phyloP scores from a whole-genome alignment of 2,888 invertebrate species.

The Drosophila nigricruria region DNA sequence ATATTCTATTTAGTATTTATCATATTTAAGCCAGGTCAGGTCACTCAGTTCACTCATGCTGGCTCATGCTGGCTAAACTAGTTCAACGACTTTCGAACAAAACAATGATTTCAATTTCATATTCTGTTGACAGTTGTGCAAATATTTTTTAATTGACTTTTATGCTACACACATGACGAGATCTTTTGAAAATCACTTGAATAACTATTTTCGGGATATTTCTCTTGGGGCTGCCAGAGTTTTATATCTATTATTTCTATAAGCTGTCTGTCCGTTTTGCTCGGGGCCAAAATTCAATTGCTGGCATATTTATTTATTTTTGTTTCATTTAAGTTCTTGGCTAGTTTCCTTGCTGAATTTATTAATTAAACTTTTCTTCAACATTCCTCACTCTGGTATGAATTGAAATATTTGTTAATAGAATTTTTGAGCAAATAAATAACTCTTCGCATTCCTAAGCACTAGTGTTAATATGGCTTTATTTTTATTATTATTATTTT shows the following conservation, averaged over 20 bases:
- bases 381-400: conserved; percentile 12
- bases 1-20: conserved; percentile 17
- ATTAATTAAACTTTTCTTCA: conserved; percentile 14
- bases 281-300: not conserved
- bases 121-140: conserved; percentile 14
- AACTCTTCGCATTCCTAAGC: conserved; percentile 29
- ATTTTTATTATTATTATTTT: not conserved
- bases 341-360: not conserved
- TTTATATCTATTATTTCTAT: conserved; percentile 5
- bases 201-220: not conserved
- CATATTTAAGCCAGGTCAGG: conserved; percentile 1
- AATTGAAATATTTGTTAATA: conserved; percentile 42
- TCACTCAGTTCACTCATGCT: not conserved
- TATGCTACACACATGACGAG: not conserved
- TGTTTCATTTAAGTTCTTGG: not conserved
- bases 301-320: not conserved
- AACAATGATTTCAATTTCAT: conserved; percentile 14
- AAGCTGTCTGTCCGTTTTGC: not conserved
- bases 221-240: not conserved
- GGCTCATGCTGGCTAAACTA: not conserved
- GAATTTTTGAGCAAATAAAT: conserved; percentile 32
- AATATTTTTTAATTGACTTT: conserved; percentile 22
- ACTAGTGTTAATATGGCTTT: conserved; percentile 4
- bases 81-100: not conserved
- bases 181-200: conserved; percentile 5